Evolutionary conservation across 2,888 invertebrate genomes (phyloP).

Genomic region (Noctua comes): DNA sequence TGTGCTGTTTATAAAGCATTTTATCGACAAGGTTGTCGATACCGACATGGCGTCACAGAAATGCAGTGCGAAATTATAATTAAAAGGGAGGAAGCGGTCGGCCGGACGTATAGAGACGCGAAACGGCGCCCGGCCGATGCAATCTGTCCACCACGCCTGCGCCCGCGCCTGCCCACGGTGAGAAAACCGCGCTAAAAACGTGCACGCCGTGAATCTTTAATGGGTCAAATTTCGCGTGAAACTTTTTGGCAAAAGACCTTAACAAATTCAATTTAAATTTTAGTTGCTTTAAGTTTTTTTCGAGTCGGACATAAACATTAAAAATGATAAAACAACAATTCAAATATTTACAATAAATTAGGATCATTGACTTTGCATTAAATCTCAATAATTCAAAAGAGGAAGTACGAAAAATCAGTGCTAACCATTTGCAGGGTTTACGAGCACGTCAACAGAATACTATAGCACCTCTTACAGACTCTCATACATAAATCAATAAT

Average conservation of each 20-base stretch:
- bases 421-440: conserved; percentile 54
- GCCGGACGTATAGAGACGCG: conserved; percentile 82
- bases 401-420: conserved; percentile 50
- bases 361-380: conserved; percentile 44
- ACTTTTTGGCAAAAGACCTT: conserved; percentile 48
- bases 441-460: conserved; percentile 56
- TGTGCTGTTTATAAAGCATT: conserved; percentile 66
- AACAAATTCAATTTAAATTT: conserved; percentile 24
- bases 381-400: conserved; percentile 48
- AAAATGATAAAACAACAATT: neutral
- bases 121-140: conserved; percentile 84
- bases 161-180: conserved; percentile 73
- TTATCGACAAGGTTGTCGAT: conserved; percentile 63
- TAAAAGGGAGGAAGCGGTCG: conserved; percentile 85
- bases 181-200: conserved; percentile 82
- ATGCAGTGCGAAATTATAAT: conserved; percentile 84
- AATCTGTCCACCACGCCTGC: conserved; percentile 79
- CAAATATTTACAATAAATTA: conserved; percentile 30
- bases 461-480: conserved; percentile 66
- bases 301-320: neutral
- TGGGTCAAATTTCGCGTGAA: conserved; percentile 77
- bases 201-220: conserved; percentile 81
- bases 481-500: conserved; percentile 79
- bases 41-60: conserved; percentile 70
- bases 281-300: neutral